Evolutionary conservation across 2,888 invertebrate species (phyloP).

Genomic region (Yponomeuta malinellus): DNA sequence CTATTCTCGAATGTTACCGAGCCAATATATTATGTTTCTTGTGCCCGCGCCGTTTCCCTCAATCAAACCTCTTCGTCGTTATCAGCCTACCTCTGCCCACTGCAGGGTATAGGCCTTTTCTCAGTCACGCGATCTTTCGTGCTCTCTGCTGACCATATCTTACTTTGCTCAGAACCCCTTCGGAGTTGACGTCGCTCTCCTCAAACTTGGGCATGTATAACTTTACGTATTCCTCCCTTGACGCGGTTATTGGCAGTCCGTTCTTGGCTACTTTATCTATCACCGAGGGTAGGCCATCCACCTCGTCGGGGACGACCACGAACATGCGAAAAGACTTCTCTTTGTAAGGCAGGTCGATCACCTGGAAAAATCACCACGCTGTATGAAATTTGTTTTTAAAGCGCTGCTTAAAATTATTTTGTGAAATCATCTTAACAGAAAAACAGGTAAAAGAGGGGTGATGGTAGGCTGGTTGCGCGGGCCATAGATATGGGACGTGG

Average conservation of each 20-base stretch:
- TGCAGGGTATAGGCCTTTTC: no score
- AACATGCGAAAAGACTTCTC: constrained; percentile 48
- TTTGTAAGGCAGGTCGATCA: constrained; percentile 49
- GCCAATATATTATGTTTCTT: no score
- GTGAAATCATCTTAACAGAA: no score
- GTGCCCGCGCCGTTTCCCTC: no score
- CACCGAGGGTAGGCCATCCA: constrained; percentile 39
- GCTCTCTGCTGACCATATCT: not conserved
- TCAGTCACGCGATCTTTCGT: no score
- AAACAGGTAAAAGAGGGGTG: no score
- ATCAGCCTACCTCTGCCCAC: not conserved
- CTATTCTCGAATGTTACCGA: no score
- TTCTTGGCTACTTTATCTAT: constrained; percentile 35
- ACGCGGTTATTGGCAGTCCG: constrained; percentile 34
- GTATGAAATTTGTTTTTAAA: no score
- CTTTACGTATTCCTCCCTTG: constrained; percentile 26
- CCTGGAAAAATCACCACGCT: constrained; percentile 25
- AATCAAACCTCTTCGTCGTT: no score
- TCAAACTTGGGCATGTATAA: constrained; percentile 47
- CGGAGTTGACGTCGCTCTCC: constrained; percentile 35
- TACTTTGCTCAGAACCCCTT: constrained; percentile 41
- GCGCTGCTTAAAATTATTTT: no score
- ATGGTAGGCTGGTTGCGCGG: no score
- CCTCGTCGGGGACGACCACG: constrained; percentile 39
- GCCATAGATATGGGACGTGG: no score